Evolutionary conservation across 2,888 invertebrate species (phyloP).

Genomic region (Thereva nobilitata): DNA sequence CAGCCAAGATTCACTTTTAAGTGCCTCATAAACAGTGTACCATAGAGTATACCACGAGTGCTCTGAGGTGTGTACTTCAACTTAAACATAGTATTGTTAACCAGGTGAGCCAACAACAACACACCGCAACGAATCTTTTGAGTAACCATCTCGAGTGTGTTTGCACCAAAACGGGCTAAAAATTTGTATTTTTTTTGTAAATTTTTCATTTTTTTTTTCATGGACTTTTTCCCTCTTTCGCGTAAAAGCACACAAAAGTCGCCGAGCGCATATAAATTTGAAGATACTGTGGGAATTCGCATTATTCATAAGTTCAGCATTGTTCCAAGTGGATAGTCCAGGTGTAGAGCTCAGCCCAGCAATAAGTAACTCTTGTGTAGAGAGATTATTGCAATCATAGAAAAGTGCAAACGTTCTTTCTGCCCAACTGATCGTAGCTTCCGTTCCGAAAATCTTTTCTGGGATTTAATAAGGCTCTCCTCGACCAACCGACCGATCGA

Average conservation of each 20-base stretch:
- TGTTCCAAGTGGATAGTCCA: conserved; percentile 42
- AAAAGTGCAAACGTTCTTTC: conserved; percentile 25
- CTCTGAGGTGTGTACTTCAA: conserved; percentile 19
- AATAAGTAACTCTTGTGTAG: too few species aligned
- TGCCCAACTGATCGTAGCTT: conserved; percentile 20
- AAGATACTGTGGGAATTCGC: conserved; percentile 41
- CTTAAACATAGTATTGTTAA: conserved; percentile 26
- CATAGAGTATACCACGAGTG: not conserved
- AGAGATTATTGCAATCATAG: not conserved
- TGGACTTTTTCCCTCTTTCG: conserved; percentile 25
- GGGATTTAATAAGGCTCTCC: conserved; percentile 7
- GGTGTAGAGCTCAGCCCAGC: too few species aligned
- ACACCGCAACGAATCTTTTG: not conserved
- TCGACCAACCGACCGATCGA: too few species aligned
- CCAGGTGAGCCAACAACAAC: conserved; percentile 8
- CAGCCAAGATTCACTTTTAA: not conserved
- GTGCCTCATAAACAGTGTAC: not conserved
- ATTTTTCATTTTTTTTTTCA: conserved; percentile 20
- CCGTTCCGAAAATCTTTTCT: conserved; percentile 25
- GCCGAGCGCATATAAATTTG: conserved; percentile 43
- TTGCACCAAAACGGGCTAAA: conserved; percentile 10
- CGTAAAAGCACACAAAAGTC: conserved; percentile 29
- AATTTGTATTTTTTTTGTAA: conserved; percentile 20
- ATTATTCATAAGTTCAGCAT: conserved; percentile 44
- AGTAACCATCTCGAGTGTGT: conserved; percentile 21